phyloP scores from a whole-genome alignment of 1,140 invertebrate genomes.

The Rhopalosiphum padi region DNA sequence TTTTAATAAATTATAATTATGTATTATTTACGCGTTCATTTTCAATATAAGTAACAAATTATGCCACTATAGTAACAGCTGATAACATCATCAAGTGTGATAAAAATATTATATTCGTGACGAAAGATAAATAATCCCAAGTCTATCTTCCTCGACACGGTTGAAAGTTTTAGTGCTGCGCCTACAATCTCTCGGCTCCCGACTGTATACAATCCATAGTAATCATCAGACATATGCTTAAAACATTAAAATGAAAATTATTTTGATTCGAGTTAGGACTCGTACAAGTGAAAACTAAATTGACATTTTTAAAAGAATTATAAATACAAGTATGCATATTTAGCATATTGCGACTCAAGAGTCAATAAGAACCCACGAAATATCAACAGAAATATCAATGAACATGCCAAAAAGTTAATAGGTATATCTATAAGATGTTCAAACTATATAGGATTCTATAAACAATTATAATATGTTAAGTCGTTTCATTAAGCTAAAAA shows the following conservation, averaged over 20 bases:
- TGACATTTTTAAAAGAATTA: not conserved
- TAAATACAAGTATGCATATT: not conserved
- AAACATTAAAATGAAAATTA: not conserved
- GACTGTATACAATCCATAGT: not conserved
- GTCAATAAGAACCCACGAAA: not conserved
- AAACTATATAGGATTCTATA: not conserved
- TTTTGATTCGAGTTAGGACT: not conserved
- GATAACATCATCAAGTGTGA: no score
- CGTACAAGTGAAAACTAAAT: not conserved
- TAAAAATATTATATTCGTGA: no score
- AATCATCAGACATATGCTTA: not conserved
- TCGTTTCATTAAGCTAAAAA: not conserved
- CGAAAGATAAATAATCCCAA: not conserved
- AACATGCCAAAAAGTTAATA: not conserved
- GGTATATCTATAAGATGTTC: not conserved
- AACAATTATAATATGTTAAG: not conserved
- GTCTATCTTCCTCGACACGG: not conserved
- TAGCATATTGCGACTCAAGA: not conserved
- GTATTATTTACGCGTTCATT: no score
- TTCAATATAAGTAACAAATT: no score
- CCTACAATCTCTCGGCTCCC: not conserved
- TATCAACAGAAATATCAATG: not conserved
- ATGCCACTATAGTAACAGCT: no score
- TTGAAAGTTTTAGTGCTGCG: not conserved
- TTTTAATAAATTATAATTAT: no score